phyloP scores from a whole-genome alignment of 2,888 invertebrate species.

The Timandra comae region DNA sequence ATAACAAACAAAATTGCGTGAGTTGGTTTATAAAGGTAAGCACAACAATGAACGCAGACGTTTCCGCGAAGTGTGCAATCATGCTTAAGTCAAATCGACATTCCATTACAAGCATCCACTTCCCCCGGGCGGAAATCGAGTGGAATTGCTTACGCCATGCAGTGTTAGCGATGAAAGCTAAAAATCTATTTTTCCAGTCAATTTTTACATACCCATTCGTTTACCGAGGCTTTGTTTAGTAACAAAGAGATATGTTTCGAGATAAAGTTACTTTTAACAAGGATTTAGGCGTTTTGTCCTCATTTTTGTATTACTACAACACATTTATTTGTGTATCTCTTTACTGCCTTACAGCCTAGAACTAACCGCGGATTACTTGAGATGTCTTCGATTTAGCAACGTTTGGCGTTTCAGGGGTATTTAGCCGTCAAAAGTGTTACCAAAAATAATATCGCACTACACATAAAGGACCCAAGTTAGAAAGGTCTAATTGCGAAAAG shows the following conservation, averaged over 20 bases:
- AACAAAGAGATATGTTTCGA: neutral
- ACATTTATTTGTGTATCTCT: too few relatives aligned
- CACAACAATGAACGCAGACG: neutral
- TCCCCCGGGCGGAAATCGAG: slow-evolving; percentile 37
- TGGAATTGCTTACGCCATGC: slow-evolving; percentile 34
- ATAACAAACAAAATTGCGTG: too few relatives aligned
- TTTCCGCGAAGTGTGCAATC: slow-evolving; percentile 4
- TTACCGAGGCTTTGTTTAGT: neutral
- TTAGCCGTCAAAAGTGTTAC: too few relatives aligned
- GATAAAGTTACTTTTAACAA: slow-evolving; percentile 7
- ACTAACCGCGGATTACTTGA: too few relatives aligned
- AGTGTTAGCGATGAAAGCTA: slow-evolving; percentile 23
- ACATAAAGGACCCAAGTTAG: too few relatives aligned
- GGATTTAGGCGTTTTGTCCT: too few relatives aligned
- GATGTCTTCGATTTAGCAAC: too few relatives aligned
- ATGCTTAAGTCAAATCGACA: slow-evolving; percentile 29
- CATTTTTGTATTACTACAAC: too few relatives aligned
- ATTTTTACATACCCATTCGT: neutral
- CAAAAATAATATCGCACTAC: too few relatives aligned
- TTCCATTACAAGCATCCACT: slow-evolving; percentile 26
- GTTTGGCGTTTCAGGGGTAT: too few relatives aligned
- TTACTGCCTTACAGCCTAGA: too few relatives aligned
- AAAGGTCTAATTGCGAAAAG: too few relatives aligned
- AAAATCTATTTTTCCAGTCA: slow-evolving; percentile 25
- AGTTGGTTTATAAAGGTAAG: neutral